phyloP scores from a whole-genome alignment of 2,113 vertebrate species.

The Xerus inauris region DNA sequence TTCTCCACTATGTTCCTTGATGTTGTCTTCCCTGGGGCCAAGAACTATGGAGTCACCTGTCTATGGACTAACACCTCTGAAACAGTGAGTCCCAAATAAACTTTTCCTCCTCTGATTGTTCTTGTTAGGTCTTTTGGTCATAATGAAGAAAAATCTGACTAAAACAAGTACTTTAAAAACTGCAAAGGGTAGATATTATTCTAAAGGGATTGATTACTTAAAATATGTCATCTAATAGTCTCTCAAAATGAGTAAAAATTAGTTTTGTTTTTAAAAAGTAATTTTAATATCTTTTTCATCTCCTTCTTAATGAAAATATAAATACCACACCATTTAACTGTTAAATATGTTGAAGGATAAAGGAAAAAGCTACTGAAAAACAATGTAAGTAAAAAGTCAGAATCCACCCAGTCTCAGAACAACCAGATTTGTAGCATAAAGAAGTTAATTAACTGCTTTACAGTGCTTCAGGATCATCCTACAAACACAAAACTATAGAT shows the following conservation, averaged over 20 bases:
- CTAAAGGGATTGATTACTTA: not conserved
- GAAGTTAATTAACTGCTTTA: not conserved
- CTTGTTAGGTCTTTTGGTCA: too few relatives aligned
- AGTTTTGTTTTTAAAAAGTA: not conserved
- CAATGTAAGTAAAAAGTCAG: not conserved
- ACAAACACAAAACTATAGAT: not conserved
- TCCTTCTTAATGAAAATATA: not conserved
- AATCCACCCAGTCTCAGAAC: not conserved
- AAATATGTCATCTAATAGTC: not conserved
- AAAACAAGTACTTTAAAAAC: not conserved
- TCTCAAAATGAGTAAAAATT: not conserved
- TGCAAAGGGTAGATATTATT: not conserved
- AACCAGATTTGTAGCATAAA: not conserved
- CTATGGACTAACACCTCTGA: too few relatives aligned
- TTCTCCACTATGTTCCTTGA: too few relatives aligned
- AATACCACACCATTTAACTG: not conserved
- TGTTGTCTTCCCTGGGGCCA: too few relatives aligned
- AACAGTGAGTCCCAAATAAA: too few relatives aligned
- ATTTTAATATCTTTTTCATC: not conserved
- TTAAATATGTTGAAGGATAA: conserved; percentile 5
- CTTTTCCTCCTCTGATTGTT: too few relatives aligned
- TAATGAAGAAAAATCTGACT: too few relatives aligned
- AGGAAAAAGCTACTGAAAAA: not conserved
- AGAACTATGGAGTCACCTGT: too few relatives aligned
- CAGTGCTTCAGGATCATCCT: not conserved